A percentile compares a stretch with the other conserved stretches of the same genome.
Evolutionary conservation across 2,888 invertebrate genomes (phyloP).

Genomic region (Synergus umbraculus): DNA sequence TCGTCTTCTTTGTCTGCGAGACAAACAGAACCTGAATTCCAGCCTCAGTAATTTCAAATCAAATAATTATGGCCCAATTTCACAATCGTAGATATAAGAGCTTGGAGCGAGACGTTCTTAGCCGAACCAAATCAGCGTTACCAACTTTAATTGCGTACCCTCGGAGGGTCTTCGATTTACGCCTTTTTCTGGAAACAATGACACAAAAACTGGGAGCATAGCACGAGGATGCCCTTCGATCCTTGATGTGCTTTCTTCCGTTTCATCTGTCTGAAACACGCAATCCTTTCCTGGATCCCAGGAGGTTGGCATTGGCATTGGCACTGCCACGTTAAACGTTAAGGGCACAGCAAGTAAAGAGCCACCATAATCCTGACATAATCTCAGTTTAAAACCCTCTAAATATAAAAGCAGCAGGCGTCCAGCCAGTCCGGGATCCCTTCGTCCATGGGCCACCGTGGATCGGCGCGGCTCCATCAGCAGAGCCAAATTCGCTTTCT

Average conservation of each 20-base stretch:
- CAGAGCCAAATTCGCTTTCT: constrained; percentile 61
- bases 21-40: background rate
- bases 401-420: constrained; percentile 66
- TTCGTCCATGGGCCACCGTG: constrained; percentile 22
- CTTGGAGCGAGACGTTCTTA: background rate
- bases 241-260: constrained; percentile 14
- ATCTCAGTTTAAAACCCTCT: constrained; percentile 68
- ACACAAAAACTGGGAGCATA: constrained; percentile 19
- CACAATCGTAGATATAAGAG: constrained; percentile 21
- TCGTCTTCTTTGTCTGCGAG: constrained; percentile 17
- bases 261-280: constrained; percentile 40
- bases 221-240: constrained; percentile 28
- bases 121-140: constrained; percentile 18
- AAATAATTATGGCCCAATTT: constrained; percentile 29
- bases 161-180: constrained; percentile 24
- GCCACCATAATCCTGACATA: constrained; percentile 67
- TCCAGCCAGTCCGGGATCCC: constrained; percentile 25
- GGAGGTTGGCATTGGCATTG: constrained; percentile 1
- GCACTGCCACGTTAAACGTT: constrained; percentile 9
- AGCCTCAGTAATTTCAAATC: constrained; percentile 1
- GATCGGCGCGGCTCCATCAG: constrained; percentile 23
- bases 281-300: constrained; percentile 42
- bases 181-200: constrained; percentile 38
- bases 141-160: constrained; percentile 24
- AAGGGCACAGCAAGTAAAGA: constrained; percentile 50